Percentiles rank a stretch among this genome's conserved stretches.
Conservation (phyloP, 1,140 invertebrate species). For the Heterodera carotae region DNA sequence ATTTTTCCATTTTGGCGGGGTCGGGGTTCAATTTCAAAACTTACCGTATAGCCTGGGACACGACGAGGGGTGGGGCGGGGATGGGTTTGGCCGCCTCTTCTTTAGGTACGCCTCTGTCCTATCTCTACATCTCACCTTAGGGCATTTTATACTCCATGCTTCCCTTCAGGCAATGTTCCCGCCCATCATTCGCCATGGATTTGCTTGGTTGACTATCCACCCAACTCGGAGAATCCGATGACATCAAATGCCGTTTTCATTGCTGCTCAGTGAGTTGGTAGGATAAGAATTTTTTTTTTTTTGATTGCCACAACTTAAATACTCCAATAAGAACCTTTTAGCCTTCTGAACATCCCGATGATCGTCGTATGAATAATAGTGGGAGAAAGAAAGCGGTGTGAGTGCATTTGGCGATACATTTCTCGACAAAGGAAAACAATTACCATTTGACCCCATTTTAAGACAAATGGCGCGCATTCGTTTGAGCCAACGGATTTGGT, state of each 20-base stretch:
- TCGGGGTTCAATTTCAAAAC: too few species aligned
- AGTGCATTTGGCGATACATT: too few species aligned
- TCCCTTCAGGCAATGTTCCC: neutral
- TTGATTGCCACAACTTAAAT: neutral
- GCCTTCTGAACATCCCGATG: neutral
- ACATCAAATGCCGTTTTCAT: neutral
- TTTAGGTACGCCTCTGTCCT: too few species aligned
- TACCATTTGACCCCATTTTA: too few species aligned
- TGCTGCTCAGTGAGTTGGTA: neutral
- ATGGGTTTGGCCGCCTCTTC: too few species aligned
- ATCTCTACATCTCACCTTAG: too few species aligned
- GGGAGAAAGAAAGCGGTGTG: neutral
- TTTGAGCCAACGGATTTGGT: neutral
- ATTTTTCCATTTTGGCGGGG: neutral
- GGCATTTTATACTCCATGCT: neutral
- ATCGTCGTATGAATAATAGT: neutral
- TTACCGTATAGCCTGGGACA: too few species aligned
- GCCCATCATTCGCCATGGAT: neutral
- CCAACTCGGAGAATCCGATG: neutral
- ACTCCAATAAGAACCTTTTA: neutral
- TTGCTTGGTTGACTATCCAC: neutral
- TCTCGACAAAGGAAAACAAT: too few species aligned
- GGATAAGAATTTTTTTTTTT: too few species aligned
- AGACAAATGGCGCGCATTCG: neutral
- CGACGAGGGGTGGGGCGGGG: too few species aligned